Percentiles rank a stretch among this genome's conserved stretches.
Evolutionary conservation across 2,888 invertebrate genomes (phyloP).

Genomic region (Rhagonycha fulva): DNA sequence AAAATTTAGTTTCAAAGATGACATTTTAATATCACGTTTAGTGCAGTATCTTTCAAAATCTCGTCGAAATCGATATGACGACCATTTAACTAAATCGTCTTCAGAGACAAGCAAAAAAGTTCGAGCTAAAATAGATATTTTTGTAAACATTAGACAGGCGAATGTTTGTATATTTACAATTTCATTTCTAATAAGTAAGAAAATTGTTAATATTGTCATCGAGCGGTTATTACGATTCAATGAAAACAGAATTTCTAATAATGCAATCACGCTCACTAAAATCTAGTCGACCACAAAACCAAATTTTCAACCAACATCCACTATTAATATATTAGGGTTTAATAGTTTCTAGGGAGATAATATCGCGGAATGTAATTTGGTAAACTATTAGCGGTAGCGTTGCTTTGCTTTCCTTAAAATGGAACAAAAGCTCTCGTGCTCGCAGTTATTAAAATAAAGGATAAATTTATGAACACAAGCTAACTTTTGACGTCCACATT

Average conservation of each 20-base stretch:
- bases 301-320: slow-evolving; percentile 24
- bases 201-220: not conserved
- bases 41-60: not conserved
- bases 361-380: slow-evolving; percentile 29
- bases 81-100: not conserved
- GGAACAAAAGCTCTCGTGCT: slow-evolving; percentile 14
- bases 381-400: slow-evolving; percentile 23
- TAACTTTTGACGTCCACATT: slow-evolving; percentile 2
- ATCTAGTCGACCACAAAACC: slow-evolving; percentile 29
- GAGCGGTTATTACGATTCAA: slow-evolving; percentile 13
- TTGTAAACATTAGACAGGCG: not conserved
- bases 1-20: not conserved
- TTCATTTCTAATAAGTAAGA: not conserved
- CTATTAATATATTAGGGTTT: slow-evolving; percentile 30
- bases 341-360: slow-evolving; percentile 28
- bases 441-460: slow-evolving; percentile 11
- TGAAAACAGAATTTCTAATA: slow-evolving; percentile 22
- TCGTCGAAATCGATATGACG: not conserved
- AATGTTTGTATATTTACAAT: too few relatives aligned
- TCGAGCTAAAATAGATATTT: not conserved
- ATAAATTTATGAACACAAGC: slow-evolving; percentile 11
- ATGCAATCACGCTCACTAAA: slow-evolving; percentile 23
- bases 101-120: not conserved
- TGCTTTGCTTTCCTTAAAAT: slow-evolving; percentile 10
- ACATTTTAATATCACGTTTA: not conserved